Percentiles rank a stretch among this genome's conserved stretches.
Conservation (phyloP, 2,888 invertebrate species). For the Psylliodes chrysocephalus region DNA sequence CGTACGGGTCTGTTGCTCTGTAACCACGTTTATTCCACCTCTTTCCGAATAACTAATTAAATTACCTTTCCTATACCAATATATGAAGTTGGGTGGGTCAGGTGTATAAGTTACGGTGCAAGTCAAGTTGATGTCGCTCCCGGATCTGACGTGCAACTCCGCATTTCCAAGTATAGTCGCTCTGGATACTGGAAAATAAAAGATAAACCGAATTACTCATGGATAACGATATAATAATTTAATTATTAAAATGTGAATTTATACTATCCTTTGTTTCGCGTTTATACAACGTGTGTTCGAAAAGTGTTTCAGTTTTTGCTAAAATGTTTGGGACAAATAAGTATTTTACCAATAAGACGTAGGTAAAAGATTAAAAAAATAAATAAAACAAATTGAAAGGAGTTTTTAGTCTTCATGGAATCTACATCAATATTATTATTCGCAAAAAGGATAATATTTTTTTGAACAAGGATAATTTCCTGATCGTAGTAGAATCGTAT, state of each 20-base stretch:
- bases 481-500: no score
- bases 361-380: no score
- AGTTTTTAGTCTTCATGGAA: no score
- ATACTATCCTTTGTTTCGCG: not conserved
- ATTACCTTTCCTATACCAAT: constrained; percentile 85
- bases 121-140: constrained; percentile 91
- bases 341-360: no score
- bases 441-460: no score
- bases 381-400: no score
- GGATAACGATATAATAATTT: not conserved
- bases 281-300: no score
- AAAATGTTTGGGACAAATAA: no score
- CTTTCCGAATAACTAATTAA: constrained; percentile 87
- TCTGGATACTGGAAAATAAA: constrained; percentile 78
- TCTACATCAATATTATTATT: no score
- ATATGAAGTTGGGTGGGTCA: constrained; percentile 81
- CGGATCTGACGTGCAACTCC: constrained; percentile 88
- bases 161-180: constrained; percentile 88
- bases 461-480: no score
- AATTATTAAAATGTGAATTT: not conserved
- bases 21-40: constrained; percentile 87
- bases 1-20: constrained; percentile 85
- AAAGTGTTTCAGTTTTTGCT: no score
- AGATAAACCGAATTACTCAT: constrained; percentile 1
- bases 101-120: constrained; percentile 86